These are phyloP conservation scores for Onychomys leucogaster DNA, from an alignment of 2,797 vertebrate genomes.

Conservation along the genomic window DNA sequence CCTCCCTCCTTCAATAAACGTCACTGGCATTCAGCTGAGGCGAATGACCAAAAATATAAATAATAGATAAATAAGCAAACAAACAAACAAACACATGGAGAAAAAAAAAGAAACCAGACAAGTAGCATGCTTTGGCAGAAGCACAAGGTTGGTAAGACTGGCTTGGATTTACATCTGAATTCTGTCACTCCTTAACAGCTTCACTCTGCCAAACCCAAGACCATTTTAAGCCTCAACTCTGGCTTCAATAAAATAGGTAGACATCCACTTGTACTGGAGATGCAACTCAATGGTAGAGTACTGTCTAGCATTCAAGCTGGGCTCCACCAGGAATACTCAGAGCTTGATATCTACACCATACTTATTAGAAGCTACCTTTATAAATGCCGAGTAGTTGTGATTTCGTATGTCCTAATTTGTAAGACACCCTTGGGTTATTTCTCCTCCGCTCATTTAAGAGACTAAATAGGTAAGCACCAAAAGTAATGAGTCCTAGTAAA, in stretches of 20 bases:
- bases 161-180: background rate
- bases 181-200: background rate
- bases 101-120: background rate
- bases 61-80: too few species aligned
- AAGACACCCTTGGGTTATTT: slow-evolving; percentile 7
- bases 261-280: background rate
- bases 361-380: background rate
- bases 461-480: slow-evolving; percentile 34
- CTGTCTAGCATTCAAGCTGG: background rate
- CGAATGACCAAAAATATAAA: too few species aligned
- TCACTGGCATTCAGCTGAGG: too few species aligned
- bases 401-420: slow-evolving; percentile 6
- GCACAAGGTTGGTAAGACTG: background rate
- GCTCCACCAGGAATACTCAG: background rate
- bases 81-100: too few species aligned
- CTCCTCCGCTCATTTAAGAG: background rate
- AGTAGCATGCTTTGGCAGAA: background rate
- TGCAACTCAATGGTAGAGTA: background rate
- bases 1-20: too few species aligned
- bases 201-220: background rate
- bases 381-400: background rate
- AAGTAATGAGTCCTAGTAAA: slow-evolving; percentile 2
- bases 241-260: background rate
- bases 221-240: slow-evolving; percentile 23
- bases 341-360: background rate